Conservation (phyloP, 2,888 invertebrate genomes). For the Augochlorella aurata region DNA sequence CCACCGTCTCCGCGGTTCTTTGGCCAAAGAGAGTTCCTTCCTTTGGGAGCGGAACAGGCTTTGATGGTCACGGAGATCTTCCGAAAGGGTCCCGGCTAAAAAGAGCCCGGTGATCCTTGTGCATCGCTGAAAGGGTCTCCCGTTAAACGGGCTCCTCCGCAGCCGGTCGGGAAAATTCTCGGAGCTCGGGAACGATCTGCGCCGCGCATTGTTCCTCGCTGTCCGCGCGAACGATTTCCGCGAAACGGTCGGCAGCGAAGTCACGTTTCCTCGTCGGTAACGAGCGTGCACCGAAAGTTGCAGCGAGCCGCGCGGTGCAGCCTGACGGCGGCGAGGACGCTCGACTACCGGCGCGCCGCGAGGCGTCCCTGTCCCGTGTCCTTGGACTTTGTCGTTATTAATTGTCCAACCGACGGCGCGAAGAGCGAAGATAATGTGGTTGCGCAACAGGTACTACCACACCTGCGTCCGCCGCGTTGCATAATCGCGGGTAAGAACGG, state of each 20-base stretch:
- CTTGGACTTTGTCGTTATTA: slow-evolving; percentile 81
- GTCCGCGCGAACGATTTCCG: not conserved
- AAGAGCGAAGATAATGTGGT: slow-evolving; percentile 78
- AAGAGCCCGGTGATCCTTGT: slow-evolving; percentile 1
- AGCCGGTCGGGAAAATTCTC: not conserved
- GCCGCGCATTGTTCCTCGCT: not conserved
- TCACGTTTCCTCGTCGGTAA: not conserved
- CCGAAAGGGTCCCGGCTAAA: not conserved
- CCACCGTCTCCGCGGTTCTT: not conserved
- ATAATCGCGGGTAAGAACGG: slow-evolving; percentile 69
- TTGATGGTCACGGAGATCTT: not conserved
- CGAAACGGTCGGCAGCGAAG: slow-evolving; percentile 27
- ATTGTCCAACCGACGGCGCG: slow-evolving; percentile 80
- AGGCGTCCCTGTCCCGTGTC: slow-evolving; percentile 68
- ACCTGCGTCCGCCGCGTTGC: slow-evolving; percentile 72
- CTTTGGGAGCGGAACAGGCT: slow-evolving; percentile 3
- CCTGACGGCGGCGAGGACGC: slow-evolving; percentile 37
- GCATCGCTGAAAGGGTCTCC: not conserved
- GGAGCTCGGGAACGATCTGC: not conserved
- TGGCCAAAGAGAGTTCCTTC: not conserved
- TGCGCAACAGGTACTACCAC: slow-evolving; percentile 79
- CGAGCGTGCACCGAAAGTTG: slow-evolving; percentile 25
- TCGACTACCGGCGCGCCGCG: slow-evolving; percentile 32
- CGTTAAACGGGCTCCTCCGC: not conserved
- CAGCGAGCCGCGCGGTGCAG: slow-evolving; percentile 20